Conservation (phyloP, 2,113 vertebrate species). For the Ctenodactylus gundi region DNA sequence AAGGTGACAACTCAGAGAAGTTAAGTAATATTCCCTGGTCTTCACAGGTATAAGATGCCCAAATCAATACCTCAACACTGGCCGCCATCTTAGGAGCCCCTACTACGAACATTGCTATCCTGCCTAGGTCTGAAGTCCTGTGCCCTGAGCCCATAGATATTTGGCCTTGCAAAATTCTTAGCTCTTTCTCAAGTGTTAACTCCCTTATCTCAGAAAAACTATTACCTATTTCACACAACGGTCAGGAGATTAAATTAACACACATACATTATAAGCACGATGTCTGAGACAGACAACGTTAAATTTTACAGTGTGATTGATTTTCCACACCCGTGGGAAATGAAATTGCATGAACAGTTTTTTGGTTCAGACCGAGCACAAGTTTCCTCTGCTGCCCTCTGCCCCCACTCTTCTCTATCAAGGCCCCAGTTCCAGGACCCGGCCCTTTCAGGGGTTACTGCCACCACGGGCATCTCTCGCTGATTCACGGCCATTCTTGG, state of each 20-base stretch:
- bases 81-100: neutral
- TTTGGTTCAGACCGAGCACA: neutral
- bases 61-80: neutral
- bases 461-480: neutral
- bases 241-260: neutral
- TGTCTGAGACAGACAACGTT: neutral
- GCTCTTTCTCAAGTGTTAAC: neutral
- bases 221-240: neutral
- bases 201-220: neutral
- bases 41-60: neutral
- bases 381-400: neutral
- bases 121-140: neutral
- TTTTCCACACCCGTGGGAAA: neutral
- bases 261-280: neutral
- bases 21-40: neutral
- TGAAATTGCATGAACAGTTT: neutral
- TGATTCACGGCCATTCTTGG: conserved; percentile 48
- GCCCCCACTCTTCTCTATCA: neutral
- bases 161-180: neutral
- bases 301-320: neutral
- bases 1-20: neutral
- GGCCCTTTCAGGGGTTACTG: neutral
- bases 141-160: neutral
- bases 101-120: neutral
- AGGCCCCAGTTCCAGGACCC: neutral